Evolutionary conservation across 2,888 invertebrate genomes (phyloP).

Genomic region (Leptopilina drosophilae): DNA sequence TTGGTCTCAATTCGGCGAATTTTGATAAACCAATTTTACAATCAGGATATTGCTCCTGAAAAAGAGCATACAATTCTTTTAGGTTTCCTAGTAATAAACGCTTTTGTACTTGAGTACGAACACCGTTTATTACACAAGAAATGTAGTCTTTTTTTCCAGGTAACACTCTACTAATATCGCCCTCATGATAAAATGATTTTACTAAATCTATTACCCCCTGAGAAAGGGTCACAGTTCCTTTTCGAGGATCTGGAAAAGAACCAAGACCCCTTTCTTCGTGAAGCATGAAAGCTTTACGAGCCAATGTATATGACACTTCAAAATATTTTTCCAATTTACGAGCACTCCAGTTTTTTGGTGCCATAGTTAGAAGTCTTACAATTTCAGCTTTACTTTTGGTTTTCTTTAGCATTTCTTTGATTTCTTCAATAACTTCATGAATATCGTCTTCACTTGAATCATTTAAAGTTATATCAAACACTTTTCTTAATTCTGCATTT

Average conservation of each 20-base stretch:
- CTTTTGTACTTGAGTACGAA: slow-evolving; percentile 40
- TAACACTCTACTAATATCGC: slow-evolving; percentile 44
- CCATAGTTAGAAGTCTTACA: background rate
- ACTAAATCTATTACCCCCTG: background rate
- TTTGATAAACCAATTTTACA: too few species aligned
- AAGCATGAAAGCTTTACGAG: slow-evolving; percentile 3
- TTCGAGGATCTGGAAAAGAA: slow-evolving; percentile 30
- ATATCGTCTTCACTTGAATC: background rate
- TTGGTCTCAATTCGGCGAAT: slow-evolving; percentile 39
- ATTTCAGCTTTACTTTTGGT: background rate
- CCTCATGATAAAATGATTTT: slow-evolving; percentile 44
- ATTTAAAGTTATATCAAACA: too few species aligned
- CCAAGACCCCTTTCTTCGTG: slow-evolving; percentile 43
- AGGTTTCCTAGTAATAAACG: slow-evolving; percentile 47
- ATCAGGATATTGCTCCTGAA: too few species aligned
- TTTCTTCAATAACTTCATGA: background rate
- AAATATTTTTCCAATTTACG: background rate
- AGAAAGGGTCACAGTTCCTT: background rate
- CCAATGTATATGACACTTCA: background rate
- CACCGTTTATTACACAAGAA: background rate
- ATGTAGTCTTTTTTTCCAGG: slow-evolving; percentile 47
- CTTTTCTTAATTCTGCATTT: too few species aligned
- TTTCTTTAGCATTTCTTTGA: background rate
- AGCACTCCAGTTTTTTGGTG: slow-evolving; percentile 39
- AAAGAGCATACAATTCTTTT: slow-evolving; percentile 43